Evolutionary conservation across 1,140 invertebrate genomes (phyloP).

Genomic region (Drosophila subobscura): DNA sequence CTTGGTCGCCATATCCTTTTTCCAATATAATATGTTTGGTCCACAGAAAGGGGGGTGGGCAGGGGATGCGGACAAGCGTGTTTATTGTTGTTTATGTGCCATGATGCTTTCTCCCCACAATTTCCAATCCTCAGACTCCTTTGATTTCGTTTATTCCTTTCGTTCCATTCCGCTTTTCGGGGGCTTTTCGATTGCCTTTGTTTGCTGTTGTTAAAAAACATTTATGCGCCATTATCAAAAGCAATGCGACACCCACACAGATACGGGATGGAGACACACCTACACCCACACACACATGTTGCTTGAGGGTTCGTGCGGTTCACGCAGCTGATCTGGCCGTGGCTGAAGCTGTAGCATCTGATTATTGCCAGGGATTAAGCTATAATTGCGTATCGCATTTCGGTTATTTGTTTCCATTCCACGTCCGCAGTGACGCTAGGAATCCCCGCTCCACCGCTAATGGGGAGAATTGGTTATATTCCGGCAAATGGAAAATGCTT

Average conservation of each 20-base stretch:
- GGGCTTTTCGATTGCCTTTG: conserved; percentile 71
- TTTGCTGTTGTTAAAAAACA: conserved; percentile 80
- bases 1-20: conserved; percentile 28
- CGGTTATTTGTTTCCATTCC: conserved; percentile 72
- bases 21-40: conserved; percentile 58
- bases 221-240: conserved; percentile 77
- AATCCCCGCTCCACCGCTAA: neutral
- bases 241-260: conserved; percentile 66
- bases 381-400: conserved; percentile 79
- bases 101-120: conserved; percentile 46
- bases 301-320: conserved; percentile 34
- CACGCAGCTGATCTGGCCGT: conserved; percentile 15
- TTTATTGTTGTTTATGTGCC: conserved; percentile 78
- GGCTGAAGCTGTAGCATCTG: conserved; percentile 64
- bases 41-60: conserved; percentile 34
- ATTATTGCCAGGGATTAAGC: conserved; percentile 75
- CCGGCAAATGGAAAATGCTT: conserved; percentile 6
- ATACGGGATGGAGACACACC: conserved; percentile 2
- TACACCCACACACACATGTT: conserved; percentile 41
- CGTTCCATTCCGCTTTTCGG: conserved; percentile 39
- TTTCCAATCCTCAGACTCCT: conserved; percentile 62
- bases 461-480: conserved; percentile 17
- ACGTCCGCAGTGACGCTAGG: conserved; percentile 32
- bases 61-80: conserved; percentile 57
- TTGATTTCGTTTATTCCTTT: conserved; percentile 60